Base-by-base conservation (phyloP, 2,888 invertebrate genomes). In the Lasioglossum villosulum region DNA sequence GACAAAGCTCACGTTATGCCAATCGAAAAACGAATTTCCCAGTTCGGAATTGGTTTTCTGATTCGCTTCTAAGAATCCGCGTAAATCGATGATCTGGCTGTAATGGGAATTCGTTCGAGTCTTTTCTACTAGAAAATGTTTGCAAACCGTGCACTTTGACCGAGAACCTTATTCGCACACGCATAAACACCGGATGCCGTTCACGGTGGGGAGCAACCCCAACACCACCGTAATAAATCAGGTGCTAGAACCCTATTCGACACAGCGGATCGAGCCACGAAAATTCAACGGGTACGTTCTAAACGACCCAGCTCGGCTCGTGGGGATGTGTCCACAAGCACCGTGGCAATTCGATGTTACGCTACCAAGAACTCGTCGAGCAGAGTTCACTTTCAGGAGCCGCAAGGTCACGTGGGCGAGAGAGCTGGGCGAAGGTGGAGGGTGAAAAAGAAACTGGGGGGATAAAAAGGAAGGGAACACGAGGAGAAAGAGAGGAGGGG, bases 381-480 rank as follows among this genome's bases (percentile, higher is more conserved):
- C 70, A 78, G 81, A 83, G 86, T 82, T 87, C 84, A 80, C 80
- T 82, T 82, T 83, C 89, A 74, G 87, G 48, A 90, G 88, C 86
- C 52, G 59, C 87, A 90, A 90, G 91, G 90, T 89, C 87, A 91
- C 88, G 90, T 88, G 85, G 89, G 84, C 78, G 87, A 88, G 75
- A 0, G 52, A 52, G 52, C 52, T 19, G 45, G 79, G 73, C 71
- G 72, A 87, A 86, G 83, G 83, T 79, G 76, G 86, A 78, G 73
- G 78, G 80, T 72, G 59, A 56, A 30, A 34, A 66, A 16, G 30
- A 66, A 66, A 34, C 52, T 8, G 52, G 23, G 52, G 19, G 52
- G 8, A 52, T 52, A 52, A 52, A 52, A 52, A 52, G 52, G 52
- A 52, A 52, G 52, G 8, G 52, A 52, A 52, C 52, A 52, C 52